Evolutionary conservation across 2,113 vertebrate genomes (phyloP).

Genomic region (Cinclus cinclus): DNA sequence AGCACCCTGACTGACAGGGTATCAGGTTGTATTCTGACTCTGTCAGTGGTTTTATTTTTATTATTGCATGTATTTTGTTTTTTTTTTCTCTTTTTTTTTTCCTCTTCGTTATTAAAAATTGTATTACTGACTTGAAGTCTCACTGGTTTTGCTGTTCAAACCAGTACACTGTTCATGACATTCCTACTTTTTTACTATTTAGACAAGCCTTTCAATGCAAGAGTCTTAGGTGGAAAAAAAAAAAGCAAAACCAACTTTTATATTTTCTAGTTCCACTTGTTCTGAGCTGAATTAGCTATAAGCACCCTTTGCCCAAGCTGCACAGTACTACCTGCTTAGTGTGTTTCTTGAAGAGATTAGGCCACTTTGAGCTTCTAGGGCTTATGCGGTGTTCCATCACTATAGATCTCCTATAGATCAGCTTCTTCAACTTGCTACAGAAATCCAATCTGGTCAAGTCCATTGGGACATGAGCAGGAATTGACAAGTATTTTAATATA

Average conservation of each 20-base stretch:
- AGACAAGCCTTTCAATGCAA: background rate
- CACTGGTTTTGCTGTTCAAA: too few relatives aligned
- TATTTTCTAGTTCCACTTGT: background rate
- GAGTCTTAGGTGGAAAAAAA: background rate
- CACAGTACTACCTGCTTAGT: background rate
- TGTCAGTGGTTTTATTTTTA: too few relatives aligned
- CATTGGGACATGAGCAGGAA: background rate
- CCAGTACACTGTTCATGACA: background rate
- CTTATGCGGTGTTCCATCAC: background rate
- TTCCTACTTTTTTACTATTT: background rate
- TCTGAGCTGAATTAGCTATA: background rate
- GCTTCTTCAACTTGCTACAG: background rate
- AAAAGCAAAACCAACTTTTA: background rate
- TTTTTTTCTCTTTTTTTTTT: too few relatives aligned
- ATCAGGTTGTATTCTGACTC: too few relatives aligned
- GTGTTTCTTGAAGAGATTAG: background rate
- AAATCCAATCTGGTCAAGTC: background rate
- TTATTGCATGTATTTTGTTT: too few relatives aligned
- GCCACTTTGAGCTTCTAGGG: background rate
- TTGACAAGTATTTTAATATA: background rate
- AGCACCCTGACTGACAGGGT: too few relatives aligned
- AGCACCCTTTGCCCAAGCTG: accelerated
- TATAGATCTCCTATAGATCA: background rate
- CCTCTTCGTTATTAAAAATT: too few relatives aligned
- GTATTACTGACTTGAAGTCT: too few relatives aligned